Evolutionary conservation across 2,888 invertebrate species (phyloP).

Genomic region (Nipponacmea schrenckii): DNA sequence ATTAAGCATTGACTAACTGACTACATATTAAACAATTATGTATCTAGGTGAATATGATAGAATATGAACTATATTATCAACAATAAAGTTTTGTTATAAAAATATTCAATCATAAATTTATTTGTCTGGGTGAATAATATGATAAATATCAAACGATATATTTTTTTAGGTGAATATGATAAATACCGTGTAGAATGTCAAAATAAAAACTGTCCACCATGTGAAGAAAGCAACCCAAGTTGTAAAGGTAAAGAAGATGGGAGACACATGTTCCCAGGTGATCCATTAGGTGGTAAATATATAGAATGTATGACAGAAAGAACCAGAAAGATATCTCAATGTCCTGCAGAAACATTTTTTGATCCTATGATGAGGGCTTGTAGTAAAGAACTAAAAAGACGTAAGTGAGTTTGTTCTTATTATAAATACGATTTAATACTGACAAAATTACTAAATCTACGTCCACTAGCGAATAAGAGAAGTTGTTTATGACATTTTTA

Average conservation of each 20-base stretch:
- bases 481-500: too few species aligned
- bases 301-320: conserved; percentile 13
- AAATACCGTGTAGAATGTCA: conserved; percentile 19
- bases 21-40: too few species aligned
- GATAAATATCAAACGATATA: not conserved
- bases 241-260: conserved; percentile 25
- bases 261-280: conserved; percentile 17
- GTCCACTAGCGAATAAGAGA: too few species aligned
- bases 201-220: conserved; percentile 20
- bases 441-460: too few species aligned
- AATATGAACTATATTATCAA: too few species aligned
- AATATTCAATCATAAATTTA: too few species aligned
- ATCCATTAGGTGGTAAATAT: conserved; percentile 21
- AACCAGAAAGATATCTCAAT: not conserved
- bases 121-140: too few species aligned
- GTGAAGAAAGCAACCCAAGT: conserved; percentile 21
- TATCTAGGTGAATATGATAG: too few species aligned
- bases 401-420: not conserved
- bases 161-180: conserved; percentile 28
- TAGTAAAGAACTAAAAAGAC: not conserved
- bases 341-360: not conserved
- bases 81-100: too few species aligned
- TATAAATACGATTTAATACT: too few species aligned
- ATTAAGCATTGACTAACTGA: too few species aligned
- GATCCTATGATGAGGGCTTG: not conserved